Conservation (phyloP, 2,113 vertebrate species). For the Spea multiplicata region DNA sequence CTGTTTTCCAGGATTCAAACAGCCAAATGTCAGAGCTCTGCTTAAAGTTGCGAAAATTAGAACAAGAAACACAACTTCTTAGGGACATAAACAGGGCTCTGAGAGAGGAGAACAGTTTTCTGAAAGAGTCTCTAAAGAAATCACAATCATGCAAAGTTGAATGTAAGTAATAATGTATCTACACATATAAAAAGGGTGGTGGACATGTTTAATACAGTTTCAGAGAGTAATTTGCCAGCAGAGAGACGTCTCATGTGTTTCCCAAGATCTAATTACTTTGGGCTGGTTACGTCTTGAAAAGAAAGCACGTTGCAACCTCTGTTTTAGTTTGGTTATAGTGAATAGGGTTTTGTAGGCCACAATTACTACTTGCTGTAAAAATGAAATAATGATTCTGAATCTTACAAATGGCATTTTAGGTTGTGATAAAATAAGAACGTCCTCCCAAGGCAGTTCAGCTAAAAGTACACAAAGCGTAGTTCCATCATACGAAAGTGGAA, state of each 20-base stretch:
- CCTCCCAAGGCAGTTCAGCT: neutral
- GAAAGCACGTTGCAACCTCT: no score
- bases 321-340: no score
- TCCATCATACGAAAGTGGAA: slow-evolving; percentile 35
- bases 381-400: no score
- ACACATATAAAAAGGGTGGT: no score
- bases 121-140: slow-evolving; percentile 68
- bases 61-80: slow-evolving; percentile 73
- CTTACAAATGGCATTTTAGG: slow-evolving; percentile 26
- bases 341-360: no score
- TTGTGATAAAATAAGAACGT: slow-evolving; percentile 18
- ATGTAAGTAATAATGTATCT: slow-evolving; percentile 53
- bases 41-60: slow-evolving; percentile 63
- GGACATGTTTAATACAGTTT: no score
- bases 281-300: no score
- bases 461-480: neutral
- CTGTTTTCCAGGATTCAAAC: slow-evolving; percentile 50
- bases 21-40: slow-evolving; percentile 59
- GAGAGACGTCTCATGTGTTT: no score
- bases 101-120: slow-evolving; percentile 70
- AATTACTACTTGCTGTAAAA: no score
- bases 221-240: no score
- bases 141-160: slow-evolving; percentile 41
- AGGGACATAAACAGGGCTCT: slow-evolving; percentile 69
- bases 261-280: no score